Evolutionary conservation across 1,140 invertebrate genomes (phyloP).

Genomic region (Sarcophaga bullata): DNA sequence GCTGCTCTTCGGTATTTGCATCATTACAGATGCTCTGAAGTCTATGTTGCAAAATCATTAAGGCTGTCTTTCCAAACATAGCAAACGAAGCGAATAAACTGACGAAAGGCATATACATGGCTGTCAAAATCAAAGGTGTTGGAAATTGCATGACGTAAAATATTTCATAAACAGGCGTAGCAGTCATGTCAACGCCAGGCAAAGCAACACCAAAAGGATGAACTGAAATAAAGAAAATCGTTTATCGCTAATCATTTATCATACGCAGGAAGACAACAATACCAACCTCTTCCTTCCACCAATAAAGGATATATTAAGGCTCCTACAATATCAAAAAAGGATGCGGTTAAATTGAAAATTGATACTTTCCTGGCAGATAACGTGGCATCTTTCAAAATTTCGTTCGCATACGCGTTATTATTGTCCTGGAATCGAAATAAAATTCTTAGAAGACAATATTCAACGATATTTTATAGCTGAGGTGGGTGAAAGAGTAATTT

Average conservation of each 20-base stretch:
- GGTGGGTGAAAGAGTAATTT: not conserved
- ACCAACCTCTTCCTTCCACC: slow-evolving; percentile 49
- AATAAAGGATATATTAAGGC: slow-evolving; percentile 55
- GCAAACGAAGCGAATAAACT: slow-evolving; percentile 59
- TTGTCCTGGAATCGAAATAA: slow-evolving; percentile 27
- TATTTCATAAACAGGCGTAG: slow-evolving; percentile 55
- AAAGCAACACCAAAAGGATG: slow-evolving; percentile 59
- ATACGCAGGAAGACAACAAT: not conserved
- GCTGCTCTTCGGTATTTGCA: slow-evolving; percentile 15
- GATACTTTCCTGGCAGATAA: slow-evolving; percentile 49
- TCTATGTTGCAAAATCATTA: slow-evolving; percentile 54
- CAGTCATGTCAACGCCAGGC: slow-evolving; percentile 54
- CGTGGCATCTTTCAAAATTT: slow-evolving; percentile 46
- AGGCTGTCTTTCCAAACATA: slow-evolving; percentile 56
- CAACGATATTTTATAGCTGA: not conserved
- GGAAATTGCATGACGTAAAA: slow-evolving; percentile 55
- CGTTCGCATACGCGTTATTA: slow-evolving; percentile 36
- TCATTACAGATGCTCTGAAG: slow-evolving; percentile 36
- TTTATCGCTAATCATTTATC: not conserved
- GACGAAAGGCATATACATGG: slow-evolving; percentile 63
- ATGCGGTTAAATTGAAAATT: slow-evolving; percentile 55
- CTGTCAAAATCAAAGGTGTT: slow-evolving; percentile 51
- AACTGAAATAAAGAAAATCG: slow-evolving; percentile 44
- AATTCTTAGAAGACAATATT: slow-evolving; percentile 19
- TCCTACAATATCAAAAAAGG: slow-evolving; percentile 54